These are phyloP conservation scores for Erpornis zantholeuca DNA, from an alignment of 2,113 vertebrate species.

Conservation along the genomic window DNA sequence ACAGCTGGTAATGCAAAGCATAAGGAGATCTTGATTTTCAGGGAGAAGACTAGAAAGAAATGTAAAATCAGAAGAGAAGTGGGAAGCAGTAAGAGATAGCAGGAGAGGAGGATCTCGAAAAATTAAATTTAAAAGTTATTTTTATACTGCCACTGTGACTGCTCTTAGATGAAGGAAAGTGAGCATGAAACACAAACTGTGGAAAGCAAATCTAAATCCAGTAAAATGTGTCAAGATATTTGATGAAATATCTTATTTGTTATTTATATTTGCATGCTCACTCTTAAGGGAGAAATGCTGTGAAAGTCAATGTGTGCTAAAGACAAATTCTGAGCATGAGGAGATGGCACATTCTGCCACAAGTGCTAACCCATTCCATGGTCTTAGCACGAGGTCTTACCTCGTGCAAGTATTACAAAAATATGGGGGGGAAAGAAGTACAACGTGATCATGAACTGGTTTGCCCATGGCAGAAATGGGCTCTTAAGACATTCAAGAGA, in stretches of 20 bases:
- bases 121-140: constrained; percentile 59
- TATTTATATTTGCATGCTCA: constrained; percentile 1
- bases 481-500: neutral
- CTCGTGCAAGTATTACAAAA: neutral
- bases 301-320: neutral
- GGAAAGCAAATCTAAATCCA: constrained; percentile 21
- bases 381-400: no score
- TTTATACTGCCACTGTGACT: constrained; percentile 19
- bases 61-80: constrained; percentile 33
- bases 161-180: constrained; percentile 36
- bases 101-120: neutral
- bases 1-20: constrained; percentile 54
- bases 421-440: neutral
- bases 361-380: neutral
- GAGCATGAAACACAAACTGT: constrained; percentile 35
- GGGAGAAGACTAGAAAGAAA: constrained; percentile 23
- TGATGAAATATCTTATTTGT: constrained; percentile 47
- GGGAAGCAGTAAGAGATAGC: constrained; percentile 21
- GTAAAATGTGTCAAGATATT: constrained; percentile 31
- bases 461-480: neutral
- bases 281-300: neutral
- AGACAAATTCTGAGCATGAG: neutral
- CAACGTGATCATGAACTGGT: neutral
- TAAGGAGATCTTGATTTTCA: constrained; percentile 58
- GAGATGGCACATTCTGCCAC: neutral